Conservation (phyloP, 2,113 vertebrate species). For the Actenoides hombroni region DNA sequence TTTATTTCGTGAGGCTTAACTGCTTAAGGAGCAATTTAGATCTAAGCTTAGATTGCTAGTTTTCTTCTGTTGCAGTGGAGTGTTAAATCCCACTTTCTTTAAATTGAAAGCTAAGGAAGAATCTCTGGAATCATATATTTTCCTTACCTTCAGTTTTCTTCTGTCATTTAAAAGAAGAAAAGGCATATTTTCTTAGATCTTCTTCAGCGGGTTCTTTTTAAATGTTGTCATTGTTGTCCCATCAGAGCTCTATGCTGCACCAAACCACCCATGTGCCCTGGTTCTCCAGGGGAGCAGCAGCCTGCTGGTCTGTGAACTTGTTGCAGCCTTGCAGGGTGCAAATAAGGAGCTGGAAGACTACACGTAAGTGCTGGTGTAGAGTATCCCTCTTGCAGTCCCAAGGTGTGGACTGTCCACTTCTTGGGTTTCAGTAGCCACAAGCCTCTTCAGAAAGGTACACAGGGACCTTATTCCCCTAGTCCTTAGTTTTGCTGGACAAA, state of each 20-base stretch:
- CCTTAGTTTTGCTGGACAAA: neutral
- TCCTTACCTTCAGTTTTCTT: neutral
- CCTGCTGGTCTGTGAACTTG: neutral
- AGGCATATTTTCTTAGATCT: neutral
- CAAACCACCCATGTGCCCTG: neutral
- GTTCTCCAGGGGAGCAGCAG: neutral
- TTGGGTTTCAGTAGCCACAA: neutral
- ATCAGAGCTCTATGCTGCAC: neutral
- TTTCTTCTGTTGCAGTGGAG: neutral
- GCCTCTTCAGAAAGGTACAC: neutral
- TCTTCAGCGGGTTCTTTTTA: neutral
- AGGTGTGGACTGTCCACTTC: neutral
- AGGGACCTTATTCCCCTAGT: fast-evolving
- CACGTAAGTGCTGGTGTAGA: fast-evolving
- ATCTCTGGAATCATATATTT: neutral
- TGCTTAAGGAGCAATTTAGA: neutral
- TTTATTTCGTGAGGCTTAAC: neutral
- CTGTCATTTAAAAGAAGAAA: neutral
- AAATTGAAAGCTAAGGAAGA: neutral
- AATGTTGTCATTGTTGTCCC: neutral
- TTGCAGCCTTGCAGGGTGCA: neutral
- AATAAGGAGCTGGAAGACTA: neutral
- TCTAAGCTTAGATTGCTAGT: neutral
- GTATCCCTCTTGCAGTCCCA: neutral
- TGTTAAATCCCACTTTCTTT: neutral